Evolutionary conservation across 2,113 vertebrate genomes (phyloP).

Genomic region (Catharus minimus): DNA sequence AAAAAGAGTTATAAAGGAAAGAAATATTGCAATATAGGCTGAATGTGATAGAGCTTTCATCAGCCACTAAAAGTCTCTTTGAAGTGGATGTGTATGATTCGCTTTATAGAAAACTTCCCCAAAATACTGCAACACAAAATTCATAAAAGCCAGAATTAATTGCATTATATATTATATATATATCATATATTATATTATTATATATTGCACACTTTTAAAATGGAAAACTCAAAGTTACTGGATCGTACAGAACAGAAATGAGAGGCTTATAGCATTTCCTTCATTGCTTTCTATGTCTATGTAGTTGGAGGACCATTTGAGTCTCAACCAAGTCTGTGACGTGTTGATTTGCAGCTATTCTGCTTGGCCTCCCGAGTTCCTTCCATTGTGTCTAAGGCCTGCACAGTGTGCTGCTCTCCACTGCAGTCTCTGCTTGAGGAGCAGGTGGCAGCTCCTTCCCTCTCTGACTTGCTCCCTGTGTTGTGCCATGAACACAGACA

Average conservation of each 20-base stretch:
- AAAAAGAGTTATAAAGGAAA: not conserved
- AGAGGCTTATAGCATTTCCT: not conserved
- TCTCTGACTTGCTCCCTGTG: not conserved
- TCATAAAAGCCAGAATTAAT: not conserved
- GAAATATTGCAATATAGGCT: not conserved
- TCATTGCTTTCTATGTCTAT: not conserved
- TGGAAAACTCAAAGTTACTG: not conserved
- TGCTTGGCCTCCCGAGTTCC: not conserved
- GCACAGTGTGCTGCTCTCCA: not conserved
- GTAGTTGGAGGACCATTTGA: not conserved
- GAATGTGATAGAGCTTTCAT: not conserved
- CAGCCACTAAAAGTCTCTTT: not conserved
- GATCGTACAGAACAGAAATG: not conserved
- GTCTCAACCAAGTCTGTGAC: not conserved
- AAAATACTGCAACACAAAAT: not conserved
- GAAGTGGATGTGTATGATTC: not conserved
- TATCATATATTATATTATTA: too few relatives aligned
- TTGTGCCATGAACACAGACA: too few relatives aligned
- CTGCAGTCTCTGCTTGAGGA: not conserved
- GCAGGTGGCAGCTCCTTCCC: not conserved
- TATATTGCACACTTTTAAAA: not conserved
- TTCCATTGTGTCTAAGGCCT: fast-evolving
- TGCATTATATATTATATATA: not conserved
- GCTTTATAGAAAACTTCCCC: not conserved
- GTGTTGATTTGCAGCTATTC: not conserved